Conservation (phyloP, 2,888 invertebrate genomes). For the Autographa pulchrina region DNA sequence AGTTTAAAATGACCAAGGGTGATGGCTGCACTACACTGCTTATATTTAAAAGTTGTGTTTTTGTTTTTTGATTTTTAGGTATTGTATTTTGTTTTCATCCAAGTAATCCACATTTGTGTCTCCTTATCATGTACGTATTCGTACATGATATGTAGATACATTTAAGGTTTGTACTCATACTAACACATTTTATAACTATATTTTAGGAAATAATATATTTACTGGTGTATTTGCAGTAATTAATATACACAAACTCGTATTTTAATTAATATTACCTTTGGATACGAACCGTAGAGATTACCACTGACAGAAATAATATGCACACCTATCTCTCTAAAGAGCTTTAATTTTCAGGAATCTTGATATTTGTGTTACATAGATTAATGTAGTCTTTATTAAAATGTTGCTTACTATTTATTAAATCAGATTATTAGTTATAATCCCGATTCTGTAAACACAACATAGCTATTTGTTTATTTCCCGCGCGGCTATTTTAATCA, state of each 20-base stretch:
- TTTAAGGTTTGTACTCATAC: background rate
- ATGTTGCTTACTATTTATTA: background rate
- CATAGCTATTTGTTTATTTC: background rate
- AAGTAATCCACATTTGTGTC: too few relatives aligned
- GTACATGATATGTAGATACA: too few relatives aligned
- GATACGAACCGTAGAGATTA: background rate
- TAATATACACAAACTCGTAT: background rate
- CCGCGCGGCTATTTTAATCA: conserved; percentile 1
- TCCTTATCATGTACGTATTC: too few relatives aligned
- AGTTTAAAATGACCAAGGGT: too few relatives aligned
- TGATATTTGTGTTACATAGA: background rate
- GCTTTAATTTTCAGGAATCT: background rate
- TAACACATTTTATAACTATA: background rate
- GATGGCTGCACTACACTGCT: too few relatives aligned
- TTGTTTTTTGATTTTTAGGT: too few relatives aligned
- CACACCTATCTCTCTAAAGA: background rate
- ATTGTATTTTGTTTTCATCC: too few relatives aligned
- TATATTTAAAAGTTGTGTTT: too few relatives aligned
- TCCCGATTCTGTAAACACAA: too few relatives aligned
- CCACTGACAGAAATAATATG: background rate
- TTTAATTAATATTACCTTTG: background rate
- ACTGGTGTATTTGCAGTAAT: background rate
- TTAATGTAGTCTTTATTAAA: background rate
- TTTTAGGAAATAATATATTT: background rate
- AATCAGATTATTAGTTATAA: background rate